Evolutionary conservation across 2,888 invertebrate genomes (phyloP), one percentile per base, ranked within the genome.

Genomic region (Diplolepis rosae): DNA sequence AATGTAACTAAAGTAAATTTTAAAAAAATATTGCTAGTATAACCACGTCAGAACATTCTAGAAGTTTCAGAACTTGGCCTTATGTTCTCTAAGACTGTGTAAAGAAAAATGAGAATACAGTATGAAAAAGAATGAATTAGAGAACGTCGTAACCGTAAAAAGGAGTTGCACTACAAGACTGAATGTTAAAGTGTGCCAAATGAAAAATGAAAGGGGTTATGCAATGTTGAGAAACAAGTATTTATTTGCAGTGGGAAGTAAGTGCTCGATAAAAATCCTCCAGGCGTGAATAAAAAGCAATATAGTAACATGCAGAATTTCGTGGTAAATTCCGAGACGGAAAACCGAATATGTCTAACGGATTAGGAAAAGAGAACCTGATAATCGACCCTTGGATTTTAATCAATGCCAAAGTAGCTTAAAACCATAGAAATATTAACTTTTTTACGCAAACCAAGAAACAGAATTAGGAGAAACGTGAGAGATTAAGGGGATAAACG

Each of bases 371-470:
- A 9, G 54, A 30, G 18, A 35, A 35, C 5, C 22, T 22, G n/a
- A 51, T 35, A 22, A 35, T 56, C 18, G 32, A 35, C 24, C 35
- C 35, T 56, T 56, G 22, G 35, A 39, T 39, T 61, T 13, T n/a
- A 61, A 61, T 61, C 35, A n/a, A 27, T 61, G 61, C 35, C 35
- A 7, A 56, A 18, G 54, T 56, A 35, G 35, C 30, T 18, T 35
- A 48, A n/a, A n/a, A 18, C 22, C 18, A 5, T 61, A 35, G 24
- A 13, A 61, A 61, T 61, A 61, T 61, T 39, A 39, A 61, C 39
- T 61, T 61, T 61, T 61, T 61, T 61, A 61, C 61, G 6, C 61
- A 61, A 61, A 61, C 13, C 54, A 56, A 56, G 32, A 56, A 32
- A 0, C 54, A 22, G 54, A 56, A 22, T 56, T 35, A 22, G 35